Percentiles rank a stretch among this genome's conserved stretches.
Evolutionary conservation across 1,140 invertebrate species (phyloP).

Genomic region (Microplitis mediator): DNA sequence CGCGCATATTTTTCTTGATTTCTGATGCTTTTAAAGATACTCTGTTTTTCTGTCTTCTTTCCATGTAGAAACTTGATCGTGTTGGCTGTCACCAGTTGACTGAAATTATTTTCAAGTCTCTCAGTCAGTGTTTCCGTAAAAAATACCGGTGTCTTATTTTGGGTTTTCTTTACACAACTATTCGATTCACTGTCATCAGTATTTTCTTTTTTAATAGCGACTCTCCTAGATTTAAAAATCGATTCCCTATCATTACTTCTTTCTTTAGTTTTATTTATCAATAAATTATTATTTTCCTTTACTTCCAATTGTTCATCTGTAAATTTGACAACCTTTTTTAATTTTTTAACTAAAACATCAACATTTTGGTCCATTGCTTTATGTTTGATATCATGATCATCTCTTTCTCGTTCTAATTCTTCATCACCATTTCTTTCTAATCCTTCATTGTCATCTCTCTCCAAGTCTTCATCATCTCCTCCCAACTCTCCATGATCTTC

Average conservation of each 20-base stretch:
- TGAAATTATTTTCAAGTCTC: slow-evolving; percentile 51
- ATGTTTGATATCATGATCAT: too few species aligned
- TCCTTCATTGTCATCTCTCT: too few species aligned
- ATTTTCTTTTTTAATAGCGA: slow-evolving; percentile 1
- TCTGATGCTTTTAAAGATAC: slow-evolving; percentile 46
- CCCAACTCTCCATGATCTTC: not conserved
- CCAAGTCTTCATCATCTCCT: too few species aligned
- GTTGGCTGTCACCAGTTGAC: slow-evolving; percentile 58
- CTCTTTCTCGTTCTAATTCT: too few species aligned
- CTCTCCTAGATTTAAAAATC: too few species aligned
- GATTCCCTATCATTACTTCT: too few species aligned
- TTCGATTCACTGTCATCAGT: not conserved
- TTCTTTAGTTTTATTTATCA: too few species aligned
- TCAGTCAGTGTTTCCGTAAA: slow-evolving; percentile 35
- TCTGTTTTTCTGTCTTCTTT: slow-evolving; percentile 43
- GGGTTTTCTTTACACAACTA: not conserved
- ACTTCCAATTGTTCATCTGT: not conserved
- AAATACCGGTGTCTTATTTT: slow-evolving; percentile 8
- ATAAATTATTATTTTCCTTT: not conserved
- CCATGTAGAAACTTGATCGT: slow-evolving; percentile 53
- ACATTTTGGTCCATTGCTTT: too few species aligned
- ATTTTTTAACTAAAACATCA: too few species aligned
- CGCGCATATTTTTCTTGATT: slow-evolving; percentile 45
- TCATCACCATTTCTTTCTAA: too few species aligned
- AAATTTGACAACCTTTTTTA: not conserved